These are phyloP conservation scores for Streblospio benedicti DNA, from an alignment of 1,140 invertebrate species.

Conservation along the genomic window DNA sequence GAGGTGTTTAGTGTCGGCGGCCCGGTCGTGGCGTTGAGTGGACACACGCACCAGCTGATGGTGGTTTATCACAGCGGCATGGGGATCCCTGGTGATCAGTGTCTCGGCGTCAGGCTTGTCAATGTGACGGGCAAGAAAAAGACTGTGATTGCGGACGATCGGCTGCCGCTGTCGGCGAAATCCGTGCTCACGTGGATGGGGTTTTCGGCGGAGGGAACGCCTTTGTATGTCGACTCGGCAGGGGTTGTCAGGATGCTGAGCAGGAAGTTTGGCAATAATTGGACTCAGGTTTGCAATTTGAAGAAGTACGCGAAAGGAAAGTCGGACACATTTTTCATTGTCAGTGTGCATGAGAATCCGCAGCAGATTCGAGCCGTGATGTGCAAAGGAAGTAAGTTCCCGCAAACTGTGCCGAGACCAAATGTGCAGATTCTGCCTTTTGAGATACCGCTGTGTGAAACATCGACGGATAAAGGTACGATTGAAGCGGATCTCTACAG, in stretches of 20 bases:
- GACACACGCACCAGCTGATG: slow-evolving; percentile 60
- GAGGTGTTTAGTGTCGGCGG: slow-evolving; percentile 67
- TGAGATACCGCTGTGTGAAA: slow-evolving; percentile 71
- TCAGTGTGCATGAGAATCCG: slow-evolving; percentile 65
- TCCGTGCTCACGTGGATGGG: slow-evolving; percentile 71
- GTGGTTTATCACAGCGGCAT: slow-evolving; percentile 57
- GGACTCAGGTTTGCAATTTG: slow-evolving; percentile 71
- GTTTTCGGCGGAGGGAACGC: slow-evolving; percentile 63
- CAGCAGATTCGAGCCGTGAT: slow-evolving; percentile 70
- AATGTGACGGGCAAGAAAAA: slow-evolving; percentile 31
- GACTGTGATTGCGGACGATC: slow-evolving; percentile 32
- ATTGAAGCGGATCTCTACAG: slow-evolving; percentile 56
- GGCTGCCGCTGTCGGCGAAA: slow-evolving; percentile 62
- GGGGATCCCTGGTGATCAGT: slow-evolving; percentile 48
- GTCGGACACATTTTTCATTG: slow-evolving; percentile 72
- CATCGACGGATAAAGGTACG: slow-evolving; percentile 67
- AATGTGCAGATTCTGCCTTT: slow-evolving; percentile 59
- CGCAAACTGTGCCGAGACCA: slow-evolving; percentile 73
- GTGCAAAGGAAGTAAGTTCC: slow-evolving; percentile 79
- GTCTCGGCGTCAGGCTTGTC: slow-evolving; percentile 43
- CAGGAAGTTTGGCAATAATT: slow-evolving; percentile 59
- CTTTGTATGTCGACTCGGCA: slow-evolving; percentile 55
- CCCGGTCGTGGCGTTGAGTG: slow-evolving; percentile 60
- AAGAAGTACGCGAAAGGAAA: slow-evolving; percentile 60
- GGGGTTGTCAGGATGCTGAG: slow-evolving; percentile 56